Base-by-base conservation (phyloP, 2,797 vertebrate species). In the Oceanodroma leucorhoa region DNA sequence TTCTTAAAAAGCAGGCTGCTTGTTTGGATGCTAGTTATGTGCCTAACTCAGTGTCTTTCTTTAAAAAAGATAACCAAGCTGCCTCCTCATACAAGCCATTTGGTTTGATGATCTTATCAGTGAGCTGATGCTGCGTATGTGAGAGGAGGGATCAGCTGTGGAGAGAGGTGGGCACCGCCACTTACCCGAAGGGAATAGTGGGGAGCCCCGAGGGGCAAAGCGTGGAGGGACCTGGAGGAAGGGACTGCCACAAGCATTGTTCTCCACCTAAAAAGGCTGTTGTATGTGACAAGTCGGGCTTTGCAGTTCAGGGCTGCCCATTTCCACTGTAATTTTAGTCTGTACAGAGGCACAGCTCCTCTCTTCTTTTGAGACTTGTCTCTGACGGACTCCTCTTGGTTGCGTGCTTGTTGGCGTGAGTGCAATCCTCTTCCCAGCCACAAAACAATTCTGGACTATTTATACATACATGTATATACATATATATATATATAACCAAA, bases 261-360 rank as follows among this genome's bases (percentile, higher is more conserved):
- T 76, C 51, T 70, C 64, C 21, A 15, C 27, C 65, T 80, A 24
- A 71, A 71, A 66, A 27, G 18, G 11, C 24, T 45, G 32, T 45
- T 46, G 8, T 38, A 45, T 1, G 0, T 14, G 13, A 40, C 1
- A 1, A 66, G 58, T 36, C 2, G 3, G 67, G 14, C 21, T 43
- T 89, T 2, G 2, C n/a, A 36, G n/a, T 73, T 69, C 46, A 65
- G 14, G 67, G 48, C 29, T 70, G 41, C 16, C 19, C 10, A 9
- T 70, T 65, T 75, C 46, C 48, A 46, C 46, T 30, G 12, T 75
- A 51, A 51, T 60, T 70, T 78, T 46, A 55, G 38, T 11, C n/a
- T 45, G 5, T 40, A 50, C 9, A 67, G 70, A 85, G 14, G 24
- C 22, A 20, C 24, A 41, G 8, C 8, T 54, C 17, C 29, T 60